phyloP scores from a whole-genome alignment of 2,113 vertebrate species.

The Phyllopteryx taeniolatus region DNA sequence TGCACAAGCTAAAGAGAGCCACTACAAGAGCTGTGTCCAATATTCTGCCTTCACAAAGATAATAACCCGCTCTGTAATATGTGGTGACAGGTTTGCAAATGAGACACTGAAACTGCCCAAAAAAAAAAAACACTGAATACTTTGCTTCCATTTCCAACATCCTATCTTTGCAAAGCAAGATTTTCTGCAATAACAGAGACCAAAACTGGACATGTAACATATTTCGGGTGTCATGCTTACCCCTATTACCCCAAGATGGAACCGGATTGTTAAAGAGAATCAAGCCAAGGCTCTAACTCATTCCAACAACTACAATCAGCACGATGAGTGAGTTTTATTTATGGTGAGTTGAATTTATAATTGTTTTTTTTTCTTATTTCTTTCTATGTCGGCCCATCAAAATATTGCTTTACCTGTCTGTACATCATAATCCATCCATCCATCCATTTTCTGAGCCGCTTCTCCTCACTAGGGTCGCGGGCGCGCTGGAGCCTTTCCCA shows the following conservation, averaged over 20 bases:
- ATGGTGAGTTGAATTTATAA: background rate
- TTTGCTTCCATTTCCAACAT: background rate
- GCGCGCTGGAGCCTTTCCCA: too few relatives aligned
- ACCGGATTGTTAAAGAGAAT: background rate
- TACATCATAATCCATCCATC: too few relatives aligned
- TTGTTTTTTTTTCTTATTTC: too few relatives aligned
- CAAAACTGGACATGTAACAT: background rate
- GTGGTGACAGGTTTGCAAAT: background rate
- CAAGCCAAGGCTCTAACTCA: background rate
- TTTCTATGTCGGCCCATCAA: background rate
- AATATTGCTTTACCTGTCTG: background rate
- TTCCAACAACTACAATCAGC: background rate
- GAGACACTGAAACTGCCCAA: background rate
- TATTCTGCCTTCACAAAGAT: background rate
- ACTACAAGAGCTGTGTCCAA: background rate
- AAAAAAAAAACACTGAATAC: background rate
- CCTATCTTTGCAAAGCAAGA: too few relatives aligned
- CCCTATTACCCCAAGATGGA: background rate
- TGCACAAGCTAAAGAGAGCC: background rate
- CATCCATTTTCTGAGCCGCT: too few relatives aligned
- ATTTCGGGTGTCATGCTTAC: background rate
- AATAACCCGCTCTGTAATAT: background rate
- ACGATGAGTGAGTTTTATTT: background rate
- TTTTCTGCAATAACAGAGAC: too few relatives aligned
- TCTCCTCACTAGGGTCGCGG: too few relatives aligned